These are phyloP conservation scores for Orius insidiosus DNA, from an alignment of 1,140 invertebrate species.

Conservation along the genomic window DNA sequence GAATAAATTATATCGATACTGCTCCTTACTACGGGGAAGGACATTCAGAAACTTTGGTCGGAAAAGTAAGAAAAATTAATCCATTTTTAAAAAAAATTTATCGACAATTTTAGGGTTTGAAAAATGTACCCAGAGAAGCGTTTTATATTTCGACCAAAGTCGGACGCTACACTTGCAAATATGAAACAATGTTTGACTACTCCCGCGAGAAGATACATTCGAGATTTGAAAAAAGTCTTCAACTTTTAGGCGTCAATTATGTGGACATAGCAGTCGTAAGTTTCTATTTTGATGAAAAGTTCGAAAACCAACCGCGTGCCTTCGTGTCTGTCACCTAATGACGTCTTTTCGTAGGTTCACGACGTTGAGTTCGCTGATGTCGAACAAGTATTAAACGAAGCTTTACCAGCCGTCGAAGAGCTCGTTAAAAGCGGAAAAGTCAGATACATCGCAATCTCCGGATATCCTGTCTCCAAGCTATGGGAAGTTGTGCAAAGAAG, in stretches of 20 bases:
- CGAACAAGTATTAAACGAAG: conserved; percentile 67
- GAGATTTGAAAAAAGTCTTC: conserved; percentile 63
- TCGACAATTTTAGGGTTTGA: conserved; percentile 55
- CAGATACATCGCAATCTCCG: conserved; percentile 69
- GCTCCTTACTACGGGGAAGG: conserved; percentile 84
- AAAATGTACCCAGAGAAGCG: conserved; percentile 54
- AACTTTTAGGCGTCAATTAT: conserved; percentile 57
- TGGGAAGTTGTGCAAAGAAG: conserved; percentile 53
- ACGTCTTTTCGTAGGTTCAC: conserved; percentile 49
- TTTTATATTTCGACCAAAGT: conserved; percentile 91
- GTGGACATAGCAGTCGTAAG: conserved; percentile 75
- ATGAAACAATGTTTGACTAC: conserved; percentile 73
- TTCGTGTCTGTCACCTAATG: no score
- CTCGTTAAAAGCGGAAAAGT: conserved; percentile 60
- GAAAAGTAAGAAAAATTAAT: conserved; percentile 40
- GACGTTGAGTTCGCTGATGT: conserved; percentile 79
- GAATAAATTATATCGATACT: conserved; percentile 85
- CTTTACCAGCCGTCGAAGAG: conserved; percentile 59
- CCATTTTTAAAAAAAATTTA: no score
- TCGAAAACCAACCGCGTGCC: no score
- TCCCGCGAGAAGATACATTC: conserved; percentile 49
- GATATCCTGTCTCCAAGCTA: conserved; percentile 62
- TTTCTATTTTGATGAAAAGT: conserved; percentile 10
- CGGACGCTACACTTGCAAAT: conserved; percentile 59
- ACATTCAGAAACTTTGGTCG: conserved; percentile 56